These are phyloP conservation scores for Thelaira solivaga DNA, from an alignment of 2,888 invertebrate genomes.

Conservation along the genomic window DNA sequence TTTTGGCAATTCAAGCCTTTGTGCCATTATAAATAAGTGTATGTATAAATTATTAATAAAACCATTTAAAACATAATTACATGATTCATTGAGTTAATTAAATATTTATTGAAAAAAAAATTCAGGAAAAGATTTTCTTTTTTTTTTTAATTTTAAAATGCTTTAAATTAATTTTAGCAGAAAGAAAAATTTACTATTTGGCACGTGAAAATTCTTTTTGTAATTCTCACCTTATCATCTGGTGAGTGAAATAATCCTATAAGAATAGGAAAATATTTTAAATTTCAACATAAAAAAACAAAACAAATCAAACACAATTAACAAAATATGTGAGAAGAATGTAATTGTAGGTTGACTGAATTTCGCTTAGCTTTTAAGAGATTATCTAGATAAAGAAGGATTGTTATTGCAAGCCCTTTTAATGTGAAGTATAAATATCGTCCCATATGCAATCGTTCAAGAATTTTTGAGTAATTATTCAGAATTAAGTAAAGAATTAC, in stretches of 20 bases:
- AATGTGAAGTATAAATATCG: too few species aligned
- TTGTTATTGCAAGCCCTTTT: too few species aligned
- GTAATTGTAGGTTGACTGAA: too few species aligned
- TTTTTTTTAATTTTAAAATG: not conserved
- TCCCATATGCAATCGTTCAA: too few species aligned
- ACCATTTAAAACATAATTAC: slow-evolving; percentile 1
- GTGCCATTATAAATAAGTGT: slow-evolving; percentile 1
- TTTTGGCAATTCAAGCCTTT: slow-evolving; percentile 15
- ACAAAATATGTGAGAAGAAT: too few species aligned
- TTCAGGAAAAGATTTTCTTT: not conserved
- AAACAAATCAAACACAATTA: slow-evolving; percentile 34
- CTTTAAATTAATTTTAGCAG: slow-evolving; percentile 8
- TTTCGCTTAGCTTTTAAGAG: too few species aligned
- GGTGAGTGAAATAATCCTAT: not conserved
- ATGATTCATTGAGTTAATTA: slow-evolving; percentile 36
- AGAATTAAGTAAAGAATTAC: too few species aligned
- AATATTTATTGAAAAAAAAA: not conserved
- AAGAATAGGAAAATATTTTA: not conserved
- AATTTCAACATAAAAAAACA: slow-evolving; percentile 22
- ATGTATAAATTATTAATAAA: slow-evolving; percentile 20
- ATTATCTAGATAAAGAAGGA: too few species aligned
- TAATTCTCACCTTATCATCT: not conserved
- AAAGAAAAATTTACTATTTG: slow-evolving; percentile 9
- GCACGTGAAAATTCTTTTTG: slow-evolving; percentile 36
- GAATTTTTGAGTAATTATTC: too few species aligned